A percentile compares a stretch with the other conserved stretches of the same genome.
phyloP scores from a whole-genome alignment of 2,113 vertebrate genomes.

The Pterocles burchelli region DNA sequence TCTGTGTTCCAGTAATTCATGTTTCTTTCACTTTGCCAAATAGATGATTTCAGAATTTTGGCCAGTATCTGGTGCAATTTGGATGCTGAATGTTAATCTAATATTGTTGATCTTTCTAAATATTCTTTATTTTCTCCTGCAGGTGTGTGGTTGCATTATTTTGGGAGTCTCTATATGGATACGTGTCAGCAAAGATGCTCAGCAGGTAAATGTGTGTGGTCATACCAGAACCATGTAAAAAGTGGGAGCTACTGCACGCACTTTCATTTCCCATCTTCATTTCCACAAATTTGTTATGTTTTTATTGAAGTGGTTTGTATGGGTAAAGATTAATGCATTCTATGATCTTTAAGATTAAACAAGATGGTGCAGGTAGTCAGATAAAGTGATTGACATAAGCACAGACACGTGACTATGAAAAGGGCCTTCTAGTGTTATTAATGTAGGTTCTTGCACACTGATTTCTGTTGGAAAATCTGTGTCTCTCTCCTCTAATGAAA shows the following conservation, averaged over 20 bases:
- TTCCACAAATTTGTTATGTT: background rate
- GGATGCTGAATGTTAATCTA: background rate
- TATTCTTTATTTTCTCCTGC: background rate
- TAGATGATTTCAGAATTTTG: slow-evolving; percentile 31
- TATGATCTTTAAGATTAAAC: background rate
- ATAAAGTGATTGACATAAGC: background rate
- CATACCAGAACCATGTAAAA: background rate
- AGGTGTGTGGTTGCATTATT: slow-evolving; percentile 86
- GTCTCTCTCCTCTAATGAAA: background rate
- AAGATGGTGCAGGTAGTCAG: background rate
- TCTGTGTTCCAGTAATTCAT: background rate
- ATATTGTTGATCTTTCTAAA: background rate
- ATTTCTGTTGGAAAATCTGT: background rate
- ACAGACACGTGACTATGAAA: background rate
- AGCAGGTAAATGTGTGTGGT: slow-evolving; percentile 63
- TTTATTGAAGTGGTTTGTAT: background rate
- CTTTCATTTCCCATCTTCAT: background rate
- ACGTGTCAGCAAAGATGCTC: slow-evolving; percentile 65
- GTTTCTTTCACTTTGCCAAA: slow-evolving; percentile 23
- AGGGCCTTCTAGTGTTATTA: background rate
- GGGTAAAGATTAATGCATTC: background rate
- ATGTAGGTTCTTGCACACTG: background rate
- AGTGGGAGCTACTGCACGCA: background rate
- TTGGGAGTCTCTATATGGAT: slow-evolving; percentile 85
- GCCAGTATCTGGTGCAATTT: background rate